A percentile compares a stretch with the other conserved stretches of the same genome.
Conservation (phyloP, 2,797 vertebrate genomes). For the Spinus olivaceus region DNA sequence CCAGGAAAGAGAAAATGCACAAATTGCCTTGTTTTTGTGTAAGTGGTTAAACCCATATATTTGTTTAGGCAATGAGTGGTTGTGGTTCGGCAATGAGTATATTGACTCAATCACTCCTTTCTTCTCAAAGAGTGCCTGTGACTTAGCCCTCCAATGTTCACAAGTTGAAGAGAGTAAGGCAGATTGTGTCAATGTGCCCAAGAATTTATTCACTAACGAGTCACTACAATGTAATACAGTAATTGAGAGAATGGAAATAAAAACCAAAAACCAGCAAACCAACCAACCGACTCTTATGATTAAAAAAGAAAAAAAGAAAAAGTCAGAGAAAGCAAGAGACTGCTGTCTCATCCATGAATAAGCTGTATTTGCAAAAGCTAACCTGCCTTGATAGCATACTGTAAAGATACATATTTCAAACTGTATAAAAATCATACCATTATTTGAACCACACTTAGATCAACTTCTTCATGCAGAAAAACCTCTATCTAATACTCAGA, state of each 20-base stretch:
- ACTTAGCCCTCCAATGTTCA: background rate
- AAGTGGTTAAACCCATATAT: background rate
- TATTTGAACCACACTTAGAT: background rate
- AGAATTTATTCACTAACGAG: background rate
- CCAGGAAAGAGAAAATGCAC: background rate
- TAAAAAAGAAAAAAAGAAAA: background rate
- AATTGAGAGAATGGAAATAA: background rate
- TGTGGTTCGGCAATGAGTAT: background rate
- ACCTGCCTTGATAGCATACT: background rate
- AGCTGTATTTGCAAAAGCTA: background rate
- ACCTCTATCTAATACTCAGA: background rate
- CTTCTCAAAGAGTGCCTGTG: background rate
- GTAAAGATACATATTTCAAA: background rate
- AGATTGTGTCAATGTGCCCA: background rate
- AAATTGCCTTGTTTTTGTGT: background rate
- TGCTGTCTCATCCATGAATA: background rate
- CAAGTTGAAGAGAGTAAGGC: background rate
- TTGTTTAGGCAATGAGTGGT: background rate
- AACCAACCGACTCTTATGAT: background rate
- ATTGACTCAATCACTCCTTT: background rate
- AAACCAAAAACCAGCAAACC: background rate
- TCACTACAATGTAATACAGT: background rate
- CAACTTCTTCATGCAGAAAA: background rate
- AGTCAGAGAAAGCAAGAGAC: background rate
- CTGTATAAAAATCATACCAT: background rate